Base-by-base conservation (phyloP, 2,113 vertebrate species). In the Grammomys dolichurus region DNA sequence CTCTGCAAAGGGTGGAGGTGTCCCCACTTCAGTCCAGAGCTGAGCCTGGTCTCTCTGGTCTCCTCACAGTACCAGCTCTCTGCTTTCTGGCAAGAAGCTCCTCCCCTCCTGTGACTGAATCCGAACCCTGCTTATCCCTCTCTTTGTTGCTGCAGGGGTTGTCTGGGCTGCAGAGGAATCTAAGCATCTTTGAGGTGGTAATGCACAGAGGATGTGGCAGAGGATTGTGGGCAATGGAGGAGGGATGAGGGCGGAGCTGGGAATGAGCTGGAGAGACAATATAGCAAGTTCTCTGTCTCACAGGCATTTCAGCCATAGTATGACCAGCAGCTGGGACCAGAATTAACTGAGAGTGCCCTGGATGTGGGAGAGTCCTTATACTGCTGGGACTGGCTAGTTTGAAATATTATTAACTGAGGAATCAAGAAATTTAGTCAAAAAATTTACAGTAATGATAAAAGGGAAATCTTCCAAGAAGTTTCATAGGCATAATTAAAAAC, bases 141-240 rank as follows among this genome's bases (percentile, higher is more conserved):
- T 46, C 28, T 0, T 51, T 12, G 46, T 33, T 76, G 26, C 46
- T 31, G 12, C 51, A 28, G 4, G 58, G 87, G 10, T 40, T 48
- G 9, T 77, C 73, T 87, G 43, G 56, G 14, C 92, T 33, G 33
- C 26, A 67, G 60, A 51, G 28, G 69, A 14, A 16, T 31, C 16
- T 36, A 22, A 75, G 85, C 72, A 13, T 58, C 80, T 20, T 10
- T 5, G 26, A 46, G 60, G 11, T 19, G 73, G 46, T 63, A 33
- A 5, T n/a, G 58, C 22, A 1, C 70, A 46, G 65, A 58, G 76
- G 72, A 19, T 14, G 3, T 60, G 82, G 36, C 2, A 16, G 24
- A 89, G n/a, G 36, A n/a, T 22, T 7, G 13, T 28, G 36, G 10
- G 36, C 2, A 28, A 51, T 2, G 0, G 0, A 46, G 69, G 0